Evolutionary conservation across 2,888 invertebrate genomes (phyloP).

Genomic region (Ditylenchus weischeri): DNA sequence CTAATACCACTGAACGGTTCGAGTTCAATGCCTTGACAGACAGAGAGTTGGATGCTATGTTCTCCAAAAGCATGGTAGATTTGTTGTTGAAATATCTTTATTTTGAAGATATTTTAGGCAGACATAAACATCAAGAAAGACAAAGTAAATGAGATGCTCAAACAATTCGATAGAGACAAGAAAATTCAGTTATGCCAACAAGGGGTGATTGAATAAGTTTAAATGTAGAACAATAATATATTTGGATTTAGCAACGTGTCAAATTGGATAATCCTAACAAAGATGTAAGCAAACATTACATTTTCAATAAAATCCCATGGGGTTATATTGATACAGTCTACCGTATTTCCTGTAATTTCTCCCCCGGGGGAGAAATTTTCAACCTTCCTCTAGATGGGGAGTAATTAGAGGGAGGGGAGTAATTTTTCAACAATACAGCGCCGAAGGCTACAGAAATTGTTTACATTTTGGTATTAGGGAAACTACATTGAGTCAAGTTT

Average conservation of each 20-base stretch:
- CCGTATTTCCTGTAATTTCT: too few species aligned
- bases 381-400: too few species aligned
- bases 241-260: slow-evolving; percentile 5
- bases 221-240: too few species aligned
- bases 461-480: too few species aligned
- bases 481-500: too few species aligned
- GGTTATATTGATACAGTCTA: too few species aligned
- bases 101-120: slow-evolving; percentile 1
- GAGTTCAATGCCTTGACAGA: background rate
- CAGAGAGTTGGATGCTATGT: slow-evolving; percentile 14
- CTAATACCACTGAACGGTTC: too few species aligned
- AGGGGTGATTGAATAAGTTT: too few species aligned
- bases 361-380: too few species aligned
- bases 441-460: too few species aligned
- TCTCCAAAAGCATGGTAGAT: slow-evolving; percentile 14
- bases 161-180: slow-evolving; percentile 14
- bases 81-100: background rate
- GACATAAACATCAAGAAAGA: slow-evolving; percentile 20
- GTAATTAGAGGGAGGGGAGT: too few species aligned
- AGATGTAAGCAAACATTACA: slow-evolving; percentile 11
- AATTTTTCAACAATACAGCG: too few species aligned
- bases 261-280: slow-evolving; percentile 8
- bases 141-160: slow-evolving; percentile 19
- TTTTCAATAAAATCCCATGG: background rate
- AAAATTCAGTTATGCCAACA: slow-evolving; percentile 24